Percentiles rank a stretch among this genome's conserved stretches.
Conservation (phyloP, 1,140 invertebrate species). For the Argopecten irradians region DNA sequence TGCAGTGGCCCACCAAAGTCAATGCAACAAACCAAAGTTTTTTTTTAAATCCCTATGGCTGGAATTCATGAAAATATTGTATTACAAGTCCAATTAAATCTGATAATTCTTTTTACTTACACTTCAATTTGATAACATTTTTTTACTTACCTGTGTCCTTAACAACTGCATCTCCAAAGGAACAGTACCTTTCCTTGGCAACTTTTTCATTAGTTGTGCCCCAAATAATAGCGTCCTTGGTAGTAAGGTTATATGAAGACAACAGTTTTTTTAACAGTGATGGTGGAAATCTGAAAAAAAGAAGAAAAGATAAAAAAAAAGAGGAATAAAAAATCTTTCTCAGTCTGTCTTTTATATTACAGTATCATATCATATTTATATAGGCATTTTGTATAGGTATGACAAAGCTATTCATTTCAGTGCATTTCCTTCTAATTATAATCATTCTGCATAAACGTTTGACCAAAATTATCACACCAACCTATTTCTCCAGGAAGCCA, state of each 20-base stretch:
- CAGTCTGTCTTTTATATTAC: too few relatives aligned
- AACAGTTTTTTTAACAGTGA: background rate
- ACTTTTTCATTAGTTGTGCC: background rate
- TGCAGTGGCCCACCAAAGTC: too few relatives aligned
- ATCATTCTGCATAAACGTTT: background rate
- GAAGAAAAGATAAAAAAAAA: too few relatives aligned
- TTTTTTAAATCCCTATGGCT: too few relatives aligned
- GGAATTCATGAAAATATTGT: too few relatives aligned
- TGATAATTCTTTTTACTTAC: too few relatives aligned
- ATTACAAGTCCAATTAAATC: too few relatives aligned
- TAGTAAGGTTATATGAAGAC: background rate
- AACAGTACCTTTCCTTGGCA: background rate
- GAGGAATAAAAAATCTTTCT: background rate
- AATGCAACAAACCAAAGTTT: too few relatives aligned
- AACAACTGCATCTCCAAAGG: conserved; percentile 31
- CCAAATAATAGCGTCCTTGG: conserved; percentile 22
- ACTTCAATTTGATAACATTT: too few relatives aligned
- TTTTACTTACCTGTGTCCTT: conserved; percentile 9
- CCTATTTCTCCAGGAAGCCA: background rate
- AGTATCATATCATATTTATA: too few relatives aligned
- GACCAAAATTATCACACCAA: background rate
- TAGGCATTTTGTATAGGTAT: background rate
- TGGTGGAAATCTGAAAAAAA: background rate
- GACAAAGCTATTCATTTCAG: background rate
- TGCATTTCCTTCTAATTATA: background rate